Conservation (phyloP, 2,797 vertebrate genomes). For the Myotis vivesi region DNA sequence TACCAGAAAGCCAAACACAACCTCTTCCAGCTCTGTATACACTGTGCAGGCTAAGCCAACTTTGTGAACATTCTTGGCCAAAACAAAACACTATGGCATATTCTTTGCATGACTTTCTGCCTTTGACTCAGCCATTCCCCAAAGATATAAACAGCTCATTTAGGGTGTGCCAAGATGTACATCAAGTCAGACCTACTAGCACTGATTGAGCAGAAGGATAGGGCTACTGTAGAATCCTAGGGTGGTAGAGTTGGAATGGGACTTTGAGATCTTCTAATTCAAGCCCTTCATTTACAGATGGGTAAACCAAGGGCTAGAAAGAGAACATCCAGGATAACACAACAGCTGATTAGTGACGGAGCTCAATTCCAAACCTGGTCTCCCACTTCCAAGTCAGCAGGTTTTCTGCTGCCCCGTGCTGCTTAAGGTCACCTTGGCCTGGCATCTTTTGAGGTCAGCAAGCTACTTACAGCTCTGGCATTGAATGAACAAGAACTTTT, state of each 20-base stretch:
- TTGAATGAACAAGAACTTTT: not conserved
- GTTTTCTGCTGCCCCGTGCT: not conserved
- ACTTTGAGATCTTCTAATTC: not conserved
- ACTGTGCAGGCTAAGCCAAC: not conserved
- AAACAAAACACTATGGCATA: slow-evolving; percentile 55
- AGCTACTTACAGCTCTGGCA: not conserved
- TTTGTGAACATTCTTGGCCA: slow-evolving; percentile 45
- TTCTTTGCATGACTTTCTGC: slow-evolving; percentile 55
- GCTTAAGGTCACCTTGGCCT: not conserved
- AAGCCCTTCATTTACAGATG: not conserved
- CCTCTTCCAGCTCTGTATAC: not conserved
- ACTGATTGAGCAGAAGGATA: not conserved
- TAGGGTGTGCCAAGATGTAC: slow-evolving; percentile 1
- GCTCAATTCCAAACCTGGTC: not conserved
- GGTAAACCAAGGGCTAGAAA: not conserved
- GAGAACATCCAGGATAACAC: not conserved
- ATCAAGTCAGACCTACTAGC: not conserved
- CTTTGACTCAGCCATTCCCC: slow-evolving; percentile 47
- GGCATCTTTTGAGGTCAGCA: not conserved
- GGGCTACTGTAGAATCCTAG: not conserved
- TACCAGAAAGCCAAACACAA: slow-evolving; percentile 45
- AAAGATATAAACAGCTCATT: slow-evolving; percentile 52
- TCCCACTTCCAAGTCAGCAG: not conserved
- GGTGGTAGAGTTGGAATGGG: not conserved
- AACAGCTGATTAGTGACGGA: not conserved